A percentile compares a stretch with the other conserved stretches of the same genome.
phyloP scores from a whole-genome alignment of 2,797 vertebrate species.

The Sciurus vulgaris region DNA sequence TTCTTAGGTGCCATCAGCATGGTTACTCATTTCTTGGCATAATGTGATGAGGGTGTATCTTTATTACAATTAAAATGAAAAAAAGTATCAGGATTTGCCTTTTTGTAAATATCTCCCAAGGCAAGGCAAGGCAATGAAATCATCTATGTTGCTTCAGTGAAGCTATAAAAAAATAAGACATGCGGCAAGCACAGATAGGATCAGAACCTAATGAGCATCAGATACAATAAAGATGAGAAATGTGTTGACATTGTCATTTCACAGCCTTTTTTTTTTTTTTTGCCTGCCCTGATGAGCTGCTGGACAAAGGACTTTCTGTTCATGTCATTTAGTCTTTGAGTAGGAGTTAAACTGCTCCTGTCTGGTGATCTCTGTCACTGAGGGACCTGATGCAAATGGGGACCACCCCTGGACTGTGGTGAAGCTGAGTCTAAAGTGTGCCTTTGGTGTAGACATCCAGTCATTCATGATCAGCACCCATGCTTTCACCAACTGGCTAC shows the following conservation, averaged over 20 bases:
- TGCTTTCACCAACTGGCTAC: background rate
- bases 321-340: background rate
- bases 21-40: constrained; percentile 41
- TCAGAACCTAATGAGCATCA: constrained; percentile 65
- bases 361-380: background rate
- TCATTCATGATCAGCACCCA: background rate
- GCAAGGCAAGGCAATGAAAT: constrained; percentile 74
- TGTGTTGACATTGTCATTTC: constrained; percentile 58
- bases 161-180: constrained; percentile 81
- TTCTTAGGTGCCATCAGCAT: constrained; percentile 64
- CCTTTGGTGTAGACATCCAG: background rate
- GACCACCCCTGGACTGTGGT: background rate
- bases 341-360: background rate
- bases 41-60: constrained; percentile 50
- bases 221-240: constrained; percentile 74
- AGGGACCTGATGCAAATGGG: background rate
- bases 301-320: background rate
- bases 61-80: constrained; percentile 71
- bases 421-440: background rate
- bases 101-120: constrained; percentile 76
- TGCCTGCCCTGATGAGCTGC: background rate
- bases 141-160: constrained; percentile 72
- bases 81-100: constrained; percentile 40
- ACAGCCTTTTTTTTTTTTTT: constrained; percentile 57
- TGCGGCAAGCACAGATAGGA: constrained; percentile 73